Percentiles rank a stretch among this genome's conserved stretches.
These are phyloP conservation scores for Pandemis cinnamomeana DNA, from an alignment of 2,888 invertebrate species.

Conservation along the genomic window DNA sequence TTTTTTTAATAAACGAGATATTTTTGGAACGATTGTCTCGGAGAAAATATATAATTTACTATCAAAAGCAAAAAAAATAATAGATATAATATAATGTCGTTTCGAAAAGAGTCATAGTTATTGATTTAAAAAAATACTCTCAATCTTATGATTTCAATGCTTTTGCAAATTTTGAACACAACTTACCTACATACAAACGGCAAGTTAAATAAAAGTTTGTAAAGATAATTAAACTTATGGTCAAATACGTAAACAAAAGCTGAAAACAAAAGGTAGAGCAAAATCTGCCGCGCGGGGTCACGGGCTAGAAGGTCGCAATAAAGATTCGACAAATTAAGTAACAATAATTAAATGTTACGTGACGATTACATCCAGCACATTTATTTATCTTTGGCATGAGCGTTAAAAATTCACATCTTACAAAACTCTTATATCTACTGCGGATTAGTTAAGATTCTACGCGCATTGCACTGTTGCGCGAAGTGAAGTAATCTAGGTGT, in stretches of 20 bases:
- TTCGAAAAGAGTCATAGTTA: too few species aligned
- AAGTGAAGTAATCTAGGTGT: conserved; percentile 31
- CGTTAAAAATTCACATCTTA: conserved; percentile 39
- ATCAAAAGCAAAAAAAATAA: too few species aligned
- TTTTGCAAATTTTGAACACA: too few species aligned
- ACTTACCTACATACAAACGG: too few species aligned
- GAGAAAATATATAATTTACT: too few species aligned
- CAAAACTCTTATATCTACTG: conserved; percentile 40
- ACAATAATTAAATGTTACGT: conserved; percentile 38
- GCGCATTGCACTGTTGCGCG: conserved; percentile 23
- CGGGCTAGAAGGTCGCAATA: conserved; percentile 16
- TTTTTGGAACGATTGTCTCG: too few species aligned
- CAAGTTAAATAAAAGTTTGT: too few species aligned
- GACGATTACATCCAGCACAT: conserved; percentile 33
- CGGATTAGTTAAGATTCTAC: conserved; percentile 33
- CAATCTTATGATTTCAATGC: too few species aligned
- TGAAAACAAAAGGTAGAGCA: neutral
- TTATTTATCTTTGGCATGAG: conserved; percentile 41
- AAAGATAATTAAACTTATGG: neutral
- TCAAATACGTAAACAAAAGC: neutral
- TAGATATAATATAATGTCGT: too few species aligned
- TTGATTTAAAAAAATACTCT: too few species aligned
- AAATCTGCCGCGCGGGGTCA: neutral
- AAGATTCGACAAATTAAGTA: conserved; percentile 29
- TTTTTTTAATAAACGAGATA: too few species aligned